phyloP scores from a whole-genome alignment of 2,888 invertebrate species.

The Uloborus plumipes region DNA sequence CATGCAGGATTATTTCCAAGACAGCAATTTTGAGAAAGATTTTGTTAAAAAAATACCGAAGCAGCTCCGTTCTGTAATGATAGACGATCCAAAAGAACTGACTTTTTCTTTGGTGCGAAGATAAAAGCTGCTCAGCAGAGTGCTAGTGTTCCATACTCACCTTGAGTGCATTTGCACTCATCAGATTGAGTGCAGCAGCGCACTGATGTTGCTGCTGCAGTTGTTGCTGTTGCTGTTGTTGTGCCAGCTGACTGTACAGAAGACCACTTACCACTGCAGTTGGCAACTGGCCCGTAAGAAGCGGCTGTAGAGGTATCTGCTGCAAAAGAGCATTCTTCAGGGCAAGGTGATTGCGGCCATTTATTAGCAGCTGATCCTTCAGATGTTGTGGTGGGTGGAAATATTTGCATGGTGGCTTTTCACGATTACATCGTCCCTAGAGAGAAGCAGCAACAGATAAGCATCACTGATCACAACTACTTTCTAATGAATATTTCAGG shows the following conservation, averaged over 20 bases:
- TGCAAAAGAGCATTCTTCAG: conserved; percentile 98
- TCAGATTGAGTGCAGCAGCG: conserved; percentile 53
- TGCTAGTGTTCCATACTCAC: conserved; percentile 23
- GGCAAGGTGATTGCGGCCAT: conserved; percentile 99
- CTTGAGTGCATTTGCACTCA: conserved; percentile 54
- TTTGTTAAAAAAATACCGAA: no score
- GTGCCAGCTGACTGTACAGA: conserved; percentile 92
- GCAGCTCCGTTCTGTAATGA: no score
- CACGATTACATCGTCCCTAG: conserved; percentile 99
- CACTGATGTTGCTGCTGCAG: conserved; percentile 47
- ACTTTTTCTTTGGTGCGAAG: conserved; percentile 31
- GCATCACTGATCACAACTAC: no score
- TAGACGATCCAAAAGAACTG: conserved; percentile 42
- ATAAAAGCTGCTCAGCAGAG: conserved; percentile 5
- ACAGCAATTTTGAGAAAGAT: no score
- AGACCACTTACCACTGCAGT: conserved; percentile 80
- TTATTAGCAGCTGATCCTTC: conserved; percentile 99
- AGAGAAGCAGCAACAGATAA: not conserved
- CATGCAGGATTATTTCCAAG: no score
- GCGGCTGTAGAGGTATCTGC: conserved; percentile 94
- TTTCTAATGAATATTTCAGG: no score
- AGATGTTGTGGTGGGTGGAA: conserved; percentile 99
- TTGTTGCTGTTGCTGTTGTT: conserved; percentile 77
- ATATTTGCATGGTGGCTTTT: conserved; percentile 99
- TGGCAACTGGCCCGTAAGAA: conserved; percentile 89